These are phyloP conservation scores for Stictocephala bisonia DNA, from an alignment of 2,888 invertebrate species.

Conservation along the genomic window DNA sequence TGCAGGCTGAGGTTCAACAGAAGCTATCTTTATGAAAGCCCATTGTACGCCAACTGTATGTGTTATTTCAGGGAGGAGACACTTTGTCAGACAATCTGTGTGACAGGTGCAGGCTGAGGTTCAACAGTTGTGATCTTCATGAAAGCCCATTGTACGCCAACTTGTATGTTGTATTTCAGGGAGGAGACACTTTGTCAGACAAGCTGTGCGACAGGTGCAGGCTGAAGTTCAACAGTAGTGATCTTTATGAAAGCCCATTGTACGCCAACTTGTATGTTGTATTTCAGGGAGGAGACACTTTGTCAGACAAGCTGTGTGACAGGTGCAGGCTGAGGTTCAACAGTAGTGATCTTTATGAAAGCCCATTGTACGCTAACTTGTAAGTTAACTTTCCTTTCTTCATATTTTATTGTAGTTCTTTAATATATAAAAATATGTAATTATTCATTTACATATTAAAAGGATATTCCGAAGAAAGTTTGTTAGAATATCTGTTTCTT, in stretches of 20 bases:
- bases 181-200: constrained; percentile 18
- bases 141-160: constrained; percentile 26
- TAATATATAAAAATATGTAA: no score
- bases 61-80: constrained; percentile 26
- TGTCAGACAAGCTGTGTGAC: constrained; percentile 29
- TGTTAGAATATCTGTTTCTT: no score
- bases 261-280: constrained; percentile 38
- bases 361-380: constrained; percentile 32
- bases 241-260: constrained; percentile 23
- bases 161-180: no score
- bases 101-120: constrained; percentile 18
- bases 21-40: constrained; percentile 16
- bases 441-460: no score
- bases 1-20: constrained; percentile 33
- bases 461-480: no score
- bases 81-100: constrained; percentile 23
- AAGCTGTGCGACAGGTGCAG: constrained; percentile 26
- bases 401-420: no score
- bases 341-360: constrained; percentile 29
- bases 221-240: constrained; percentile 25
- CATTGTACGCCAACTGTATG: constrained; percentile 36
- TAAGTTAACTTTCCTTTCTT: no score
- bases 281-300: constrained; percentile 17
- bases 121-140: constrained; percentile 29
- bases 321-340: constrained; percentile 24